phyloP scores from a whole-genome alignment of 2,113 vertebrate species.

The Scomber scombrus region DNA sequence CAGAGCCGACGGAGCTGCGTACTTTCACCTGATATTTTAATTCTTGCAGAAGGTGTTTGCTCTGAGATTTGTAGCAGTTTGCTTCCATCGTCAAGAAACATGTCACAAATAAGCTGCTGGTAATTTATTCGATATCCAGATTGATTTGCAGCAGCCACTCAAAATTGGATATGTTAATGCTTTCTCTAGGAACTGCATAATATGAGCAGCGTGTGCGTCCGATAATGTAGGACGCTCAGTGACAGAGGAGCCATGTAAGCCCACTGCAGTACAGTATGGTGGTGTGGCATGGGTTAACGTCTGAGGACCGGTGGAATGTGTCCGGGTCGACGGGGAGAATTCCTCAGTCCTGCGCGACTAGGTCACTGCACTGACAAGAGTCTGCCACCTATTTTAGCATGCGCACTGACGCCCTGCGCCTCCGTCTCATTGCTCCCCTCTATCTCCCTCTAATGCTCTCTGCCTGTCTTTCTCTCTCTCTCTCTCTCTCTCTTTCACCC shows the following conservation, averaged over 20 bases:
- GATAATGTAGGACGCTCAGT: background rate
- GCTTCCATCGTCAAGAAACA: constrained; percentile 8
- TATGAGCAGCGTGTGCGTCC: constrained; percentile 1
- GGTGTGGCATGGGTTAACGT: constrained; percentile 72
- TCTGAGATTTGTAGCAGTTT: constrained; percentile 45
- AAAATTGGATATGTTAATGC: background rate
- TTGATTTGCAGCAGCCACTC: constrained; percentile 14
- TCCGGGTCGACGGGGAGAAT: constrained; percentile 77
- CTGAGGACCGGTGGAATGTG: constrained; percentile 79
- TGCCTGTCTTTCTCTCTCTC: constrained; percentile 25
- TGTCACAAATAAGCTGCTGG: constrained; percentile 23
- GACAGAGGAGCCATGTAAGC: background rate
- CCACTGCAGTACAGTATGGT: constrained; percentile 43
- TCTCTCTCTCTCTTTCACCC: constrained; percentile 21
- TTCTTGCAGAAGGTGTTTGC: constrained; percentile 60
- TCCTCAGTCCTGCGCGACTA: constrained; percentile 76
- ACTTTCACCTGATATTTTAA: constrained; percentile 56
- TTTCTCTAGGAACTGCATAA: background rate
- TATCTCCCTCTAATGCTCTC: constrained; percentile 52
- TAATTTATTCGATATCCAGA: constrained; percentile 29
- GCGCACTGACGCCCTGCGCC: constrained; percentile 47
- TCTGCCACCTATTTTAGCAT: constrained; percentile 76
- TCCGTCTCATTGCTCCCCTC: constrained; percentile 47
- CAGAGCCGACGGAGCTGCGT: constrained; percentile 22
- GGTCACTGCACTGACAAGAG: constrained; percentile 76